phyloP scores from a whole-genome alignment of 2,797 vertebrate genomes.

The Tachyglossus aculeatus region DNA sequence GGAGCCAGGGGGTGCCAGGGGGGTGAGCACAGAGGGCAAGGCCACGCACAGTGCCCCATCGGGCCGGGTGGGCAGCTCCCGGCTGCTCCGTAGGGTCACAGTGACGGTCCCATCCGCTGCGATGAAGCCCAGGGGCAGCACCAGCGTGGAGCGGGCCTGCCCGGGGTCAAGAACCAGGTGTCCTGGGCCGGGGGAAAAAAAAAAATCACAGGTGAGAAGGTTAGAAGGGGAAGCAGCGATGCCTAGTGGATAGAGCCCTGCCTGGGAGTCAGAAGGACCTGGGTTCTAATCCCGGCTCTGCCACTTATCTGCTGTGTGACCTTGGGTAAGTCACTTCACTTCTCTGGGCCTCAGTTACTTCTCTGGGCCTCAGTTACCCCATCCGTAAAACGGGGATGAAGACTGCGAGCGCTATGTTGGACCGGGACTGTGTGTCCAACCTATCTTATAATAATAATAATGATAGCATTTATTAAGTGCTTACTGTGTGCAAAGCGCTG shows the following conservation, averaged over 20 bases:
- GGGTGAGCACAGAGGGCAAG: conserved; percentile 85
- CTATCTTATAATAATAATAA: no score
- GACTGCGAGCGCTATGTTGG: not conserved
- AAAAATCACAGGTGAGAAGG: not conserved
- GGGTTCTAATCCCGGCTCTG: no score
- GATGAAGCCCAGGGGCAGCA: conserved; percentile 85
- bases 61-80: conserved; percentile 88
- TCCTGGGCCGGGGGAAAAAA: conserved; percentile 71
- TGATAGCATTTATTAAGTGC: no score
- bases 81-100: conserved; percentile 83
- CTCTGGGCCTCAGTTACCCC: no score
- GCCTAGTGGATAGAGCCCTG: not conserved
- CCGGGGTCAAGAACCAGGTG: conserved; percentile 93
- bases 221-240: not conserved
- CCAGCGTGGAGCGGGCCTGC: conserved; percentile 85
- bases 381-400: not conserved
- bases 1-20: conserved; percentile 70
- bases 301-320: no score
- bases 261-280: not conserved
- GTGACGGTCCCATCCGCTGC: conserved; percentile 86
- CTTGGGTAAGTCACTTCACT: no score
- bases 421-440: no score
- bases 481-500: no score
- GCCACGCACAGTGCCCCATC: conserved; percentile 86
- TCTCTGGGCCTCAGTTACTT: no score